A percentile compares a stretch with the other conserved stretches of the same genome.
These are phyloP conservation scores for Rhombomys opimus DNA, from an alignment of 2,113 vertebrate genomes.

Conservation along the genomic window DNA sequence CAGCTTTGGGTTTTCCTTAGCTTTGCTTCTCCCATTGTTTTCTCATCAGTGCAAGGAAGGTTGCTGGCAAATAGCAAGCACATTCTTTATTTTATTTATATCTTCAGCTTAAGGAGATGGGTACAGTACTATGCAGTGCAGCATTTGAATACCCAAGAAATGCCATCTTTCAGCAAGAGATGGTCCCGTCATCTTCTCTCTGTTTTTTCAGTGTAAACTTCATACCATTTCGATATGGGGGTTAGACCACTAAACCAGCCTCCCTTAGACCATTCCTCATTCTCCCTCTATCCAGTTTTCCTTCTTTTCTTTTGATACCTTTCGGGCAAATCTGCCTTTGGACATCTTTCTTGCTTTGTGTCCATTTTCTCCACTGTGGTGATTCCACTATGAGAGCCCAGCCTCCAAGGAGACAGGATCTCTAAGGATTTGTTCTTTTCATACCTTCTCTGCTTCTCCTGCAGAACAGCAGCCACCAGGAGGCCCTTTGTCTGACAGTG, in stretches of 20 bases:
- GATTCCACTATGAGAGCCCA: neutral
- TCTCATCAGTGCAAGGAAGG: neutral
- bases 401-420: neutral
- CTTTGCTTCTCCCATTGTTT: neutral
- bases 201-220: slow-evolving; percentile 44
- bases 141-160: slow-evolving; percentile 14
- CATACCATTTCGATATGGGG: neutral
- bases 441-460: neutral
- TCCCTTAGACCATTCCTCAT: neutral
- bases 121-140: neutral
- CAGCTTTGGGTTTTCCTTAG: slow-evolving; percentile 2
- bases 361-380: neutral
- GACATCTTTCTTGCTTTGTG: neutral
- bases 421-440: neutral
- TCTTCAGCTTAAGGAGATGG: slow-evolving; percentile 8
- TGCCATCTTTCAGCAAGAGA: neutral
- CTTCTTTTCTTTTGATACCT: neutral
- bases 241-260: neutral
- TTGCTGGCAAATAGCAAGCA: neutral
- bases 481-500: neutral
- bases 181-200: slow-evolving; percentile 43
- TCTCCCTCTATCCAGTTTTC: neutral
- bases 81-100: slow-evolving; percentile 23
- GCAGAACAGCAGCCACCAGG: neutral
- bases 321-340: neutral